A percentile compares a stretch with the other conserved stretches of the same genome.
Evolutionary conservation across 2,113 vertebrate genomes (phyloP).

Genomic region (Tapirus terrestris): DNA sequence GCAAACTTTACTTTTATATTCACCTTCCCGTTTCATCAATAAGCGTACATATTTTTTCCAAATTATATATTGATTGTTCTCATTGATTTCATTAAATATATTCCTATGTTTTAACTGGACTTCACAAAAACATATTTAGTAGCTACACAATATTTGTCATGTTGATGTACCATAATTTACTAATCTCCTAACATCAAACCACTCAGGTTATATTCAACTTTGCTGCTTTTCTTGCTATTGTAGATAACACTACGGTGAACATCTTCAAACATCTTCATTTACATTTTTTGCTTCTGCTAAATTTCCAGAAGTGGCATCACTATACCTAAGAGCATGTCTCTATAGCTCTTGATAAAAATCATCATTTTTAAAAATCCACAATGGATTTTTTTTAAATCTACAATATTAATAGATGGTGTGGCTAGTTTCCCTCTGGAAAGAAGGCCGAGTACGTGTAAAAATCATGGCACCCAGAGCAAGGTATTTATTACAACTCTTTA

Average conservation of each 20-base stretch:
- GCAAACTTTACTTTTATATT: background rate
- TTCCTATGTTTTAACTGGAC: background rate
- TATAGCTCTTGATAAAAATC: background rate
- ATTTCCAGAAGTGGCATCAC: background rate
- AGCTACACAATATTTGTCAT: background rate
- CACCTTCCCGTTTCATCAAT: background rate
- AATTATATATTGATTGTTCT: background rate
- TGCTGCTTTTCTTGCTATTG: background rate
- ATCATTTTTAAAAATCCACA: background rate
- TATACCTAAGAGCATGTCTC: background rate
- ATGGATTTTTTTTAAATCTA: background rate
- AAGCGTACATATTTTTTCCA: background rate
- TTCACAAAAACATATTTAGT: background rate
- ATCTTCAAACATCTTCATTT: background rate
- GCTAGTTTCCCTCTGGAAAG: background rate
- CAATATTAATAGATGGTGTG: background rate
- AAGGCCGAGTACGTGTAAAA: background rate
- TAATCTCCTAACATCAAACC: background rate
- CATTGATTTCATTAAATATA: background rate
- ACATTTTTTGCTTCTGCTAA: background rate
- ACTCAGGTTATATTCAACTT: background rate
- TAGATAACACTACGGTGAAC: background rate
- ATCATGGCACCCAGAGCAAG: background rate
- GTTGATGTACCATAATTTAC: background rate
- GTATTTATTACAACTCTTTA: background rate